These are phyloP conservation scores for Eristalinus aeneus DNA, from an alignment of 2,888 invertebrate genomes.

Conservation along the genomic window DNA sequence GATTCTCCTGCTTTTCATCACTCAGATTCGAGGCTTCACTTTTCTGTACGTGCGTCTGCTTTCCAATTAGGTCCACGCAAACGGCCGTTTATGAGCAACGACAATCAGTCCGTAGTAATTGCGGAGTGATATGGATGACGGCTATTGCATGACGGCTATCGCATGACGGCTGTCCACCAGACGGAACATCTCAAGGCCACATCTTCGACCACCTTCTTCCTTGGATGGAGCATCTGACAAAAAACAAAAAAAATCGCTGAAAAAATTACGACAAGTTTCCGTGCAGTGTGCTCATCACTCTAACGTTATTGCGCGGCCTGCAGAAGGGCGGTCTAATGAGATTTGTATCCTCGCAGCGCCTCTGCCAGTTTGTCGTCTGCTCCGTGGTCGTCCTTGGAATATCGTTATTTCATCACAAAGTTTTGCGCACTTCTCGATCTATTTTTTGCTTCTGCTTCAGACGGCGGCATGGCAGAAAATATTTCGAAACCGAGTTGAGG, in stretches of 20 bases:
- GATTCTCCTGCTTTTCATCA: not conserved
- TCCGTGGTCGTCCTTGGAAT: conserved; percentile 34
- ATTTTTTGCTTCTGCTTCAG: conserved; percentile 23
- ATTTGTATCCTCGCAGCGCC: conserved; percentile 34
- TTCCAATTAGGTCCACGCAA: conserved; percentile 24
- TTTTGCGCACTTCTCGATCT: conserved; percentile 16
- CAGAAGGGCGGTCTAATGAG: conserved; percentile 46
- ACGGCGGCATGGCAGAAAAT: conserved; percentile 23
- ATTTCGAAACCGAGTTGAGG: not conserved
- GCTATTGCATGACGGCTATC: too few relatives aligned
- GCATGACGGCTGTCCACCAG: conserved; percentile 12
- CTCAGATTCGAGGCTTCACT: not conserved
- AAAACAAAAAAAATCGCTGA: conserved; percentile 2
- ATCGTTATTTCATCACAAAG: conserved; percentile 57
- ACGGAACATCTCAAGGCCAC: not conserved
- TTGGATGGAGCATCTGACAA: not conserved
- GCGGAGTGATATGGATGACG: conserved; percentile 17
- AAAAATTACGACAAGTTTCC: conserved; percentile 11
- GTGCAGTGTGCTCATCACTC: conserved; percentile 33
- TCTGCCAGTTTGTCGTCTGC: conserved; percentile 12
- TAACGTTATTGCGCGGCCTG: not conserved
- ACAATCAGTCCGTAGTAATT: conserved; percentile 42
- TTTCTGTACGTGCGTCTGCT: not conserved
- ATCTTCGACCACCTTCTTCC: not conserved
- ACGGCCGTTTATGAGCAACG: conserved; percentile 22